Evolutionary conservation across 2,888 invertebrate species (phyloP).

Genomic region (Pheosia gnoma): DNA sequence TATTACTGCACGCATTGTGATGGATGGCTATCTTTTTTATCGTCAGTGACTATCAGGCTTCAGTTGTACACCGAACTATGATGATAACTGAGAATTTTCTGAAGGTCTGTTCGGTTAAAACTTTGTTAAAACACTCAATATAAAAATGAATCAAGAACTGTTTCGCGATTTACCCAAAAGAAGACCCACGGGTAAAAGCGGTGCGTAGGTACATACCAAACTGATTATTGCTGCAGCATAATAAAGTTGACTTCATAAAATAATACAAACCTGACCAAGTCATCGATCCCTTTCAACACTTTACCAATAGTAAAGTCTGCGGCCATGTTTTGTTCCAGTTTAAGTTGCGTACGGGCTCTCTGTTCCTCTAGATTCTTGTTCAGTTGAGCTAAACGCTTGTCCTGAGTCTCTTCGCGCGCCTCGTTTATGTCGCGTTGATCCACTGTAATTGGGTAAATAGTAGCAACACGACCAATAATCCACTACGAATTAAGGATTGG

Average conservation of each 20-base stretch:
- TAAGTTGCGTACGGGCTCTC: constrained; percentile 40
- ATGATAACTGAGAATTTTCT: no score
- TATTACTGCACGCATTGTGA: no score
- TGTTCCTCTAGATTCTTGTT: constrained; percentile 40
- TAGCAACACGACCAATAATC: background rate
- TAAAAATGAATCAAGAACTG: no score
- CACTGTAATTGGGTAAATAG: constrained; percentile 46
- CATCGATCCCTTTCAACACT: constrained; percentile 70
- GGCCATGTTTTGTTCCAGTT: constrained; percentile 46
- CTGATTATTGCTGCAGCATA: no score
- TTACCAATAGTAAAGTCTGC: constrained; percentile 56
- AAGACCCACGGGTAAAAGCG: no score
- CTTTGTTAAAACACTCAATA: no score
- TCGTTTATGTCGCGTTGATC: constrained; percentile 74
- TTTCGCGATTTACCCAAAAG: no score
- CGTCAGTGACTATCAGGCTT: no score
- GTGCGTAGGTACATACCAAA: background rate
- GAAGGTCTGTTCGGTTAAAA: no score
- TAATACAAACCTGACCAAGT: constrained; percentile 54
- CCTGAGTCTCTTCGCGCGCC: constrained; percentile 60
- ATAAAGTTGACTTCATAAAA: background rate
- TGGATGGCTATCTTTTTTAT: no score
- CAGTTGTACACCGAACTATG: no score
- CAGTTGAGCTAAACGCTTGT: constrained; percentile 50
- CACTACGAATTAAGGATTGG: background rate